These are phyloP conservation scores for Sapajus apella DNA, from an alignment of 2,113 vertebrate species.

Conservation along the genomic window DNA sequence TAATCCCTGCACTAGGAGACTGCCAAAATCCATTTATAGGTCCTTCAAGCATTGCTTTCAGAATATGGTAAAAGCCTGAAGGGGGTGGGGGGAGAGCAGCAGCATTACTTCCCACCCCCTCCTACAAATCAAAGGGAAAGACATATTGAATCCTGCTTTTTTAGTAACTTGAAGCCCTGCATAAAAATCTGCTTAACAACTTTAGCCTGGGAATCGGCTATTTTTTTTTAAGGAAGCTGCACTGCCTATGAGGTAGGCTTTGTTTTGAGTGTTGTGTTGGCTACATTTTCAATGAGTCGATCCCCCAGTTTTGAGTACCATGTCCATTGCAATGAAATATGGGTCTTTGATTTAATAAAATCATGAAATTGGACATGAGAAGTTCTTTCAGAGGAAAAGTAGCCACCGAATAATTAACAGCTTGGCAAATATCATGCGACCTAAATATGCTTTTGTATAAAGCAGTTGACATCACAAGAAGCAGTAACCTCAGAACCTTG, in stretches of 20 bases:
- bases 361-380: constrained; percentile 11
- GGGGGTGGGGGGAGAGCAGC: too few relatives aligned
- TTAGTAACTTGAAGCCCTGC: constrained; percentile 58
- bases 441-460: neutral
- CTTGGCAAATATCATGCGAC: neutral
- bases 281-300: constrained; percentile 8
- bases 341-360: constrained; percentile 47
- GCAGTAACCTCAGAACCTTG: neutral
- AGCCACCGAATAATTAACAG: constrained; percentile 27
- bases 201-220: constrained; percentile 50
- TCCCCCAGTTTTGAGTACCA: neutral
- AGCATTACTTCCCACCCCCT: neutral
- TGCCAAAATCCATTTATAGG: constrained; percentile 55
- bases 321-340: constrained; percentile 25
- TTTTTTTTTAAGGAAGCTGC: neutral
- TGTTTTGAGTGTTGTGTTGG: neutral
- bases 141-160: constrained; percentile 31
- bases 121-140: constrained; percentile 47
- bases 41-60: constrained; percentile 54
- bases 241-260: constrained; percentile 8
- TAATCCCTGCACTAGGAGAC: constrained; percentile 56
- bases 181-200: constrained; percentile 65
- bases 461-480: neutral
- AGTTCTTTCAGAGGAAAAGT: constrained; percentile 41
- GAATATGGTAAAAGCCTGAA: constrained; percentile 35